A percentile compares a stretch with the other conserved stretches of the same genome.
Evolutionary conservation across 2,797 vertebrate genomes (phyloP).

Genomic region (Gymnopithys bicolor): DNA sequence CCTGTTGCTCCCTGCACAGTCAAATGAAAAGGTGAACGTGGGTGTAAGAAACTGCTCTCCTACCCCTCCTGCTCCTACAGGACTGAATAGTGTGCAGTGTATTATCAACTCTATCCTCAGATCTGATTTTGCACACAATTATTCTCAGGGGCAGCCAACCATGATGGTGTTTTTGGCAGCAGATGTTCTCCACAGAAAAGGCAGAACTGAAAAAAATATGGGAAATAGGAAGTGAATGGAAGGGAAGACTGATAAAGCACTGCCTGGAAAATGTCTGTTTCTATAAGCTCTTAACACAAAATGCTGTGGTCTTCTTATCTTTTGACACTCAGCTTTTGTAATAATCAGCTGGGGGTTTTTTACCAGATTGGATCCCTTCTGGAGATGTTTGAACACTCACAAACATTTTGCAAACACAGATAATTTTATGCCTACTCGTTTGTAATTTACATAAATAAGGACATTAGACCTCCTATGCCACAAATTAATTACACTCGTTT

Average conservation of each 20-base stretch:
- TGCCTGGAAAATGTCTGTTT: not conserved
- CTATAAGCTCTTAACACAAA: not conserved
- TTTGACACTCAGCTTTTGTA: constrained; percentile 47
- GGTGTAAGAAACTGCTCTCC: not conserved
- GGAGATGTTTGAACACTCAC: constrained; percentile 65
- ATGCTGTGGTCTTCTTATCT: constrained; percentile 42
- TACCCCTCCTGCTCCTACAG: not conserved
- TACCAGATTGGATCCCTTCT: constrained; percentile 70
- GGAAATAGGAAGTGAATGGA: not conserved
- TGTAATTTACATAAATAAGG: constrained; percentile 64
- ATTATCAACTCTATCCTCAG: not conserved
- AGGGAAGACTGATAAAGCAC: not conserved
- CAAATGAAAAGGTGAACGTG: not conserved
- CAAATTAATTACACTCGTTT: not conserved
- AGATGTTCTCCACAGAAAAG: not conserved
- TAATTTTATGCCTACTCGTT: constrained; percentile 63
- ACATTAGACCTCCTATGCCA: not conserved
- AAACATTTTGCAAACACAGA: constrained; percentile 75
- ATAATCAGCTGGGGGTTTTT: constrained; percentile 44
- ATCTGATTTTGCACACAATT: not conserved
- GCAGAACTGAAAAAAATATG: not conserved
- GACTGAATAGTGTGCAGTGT: not conserved
- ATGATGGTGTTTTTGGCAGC: not conserved
- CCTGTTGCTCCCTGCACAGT: not conserved
- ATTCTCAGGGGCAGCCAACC: not conserved